A percentile compares a stretch with the other conserved stretches of the same genome.
Evolutionary conservation across 2,113 vertebrate species (phyloP).

Genomic region (Haemorhous mexicanus): DNA sequence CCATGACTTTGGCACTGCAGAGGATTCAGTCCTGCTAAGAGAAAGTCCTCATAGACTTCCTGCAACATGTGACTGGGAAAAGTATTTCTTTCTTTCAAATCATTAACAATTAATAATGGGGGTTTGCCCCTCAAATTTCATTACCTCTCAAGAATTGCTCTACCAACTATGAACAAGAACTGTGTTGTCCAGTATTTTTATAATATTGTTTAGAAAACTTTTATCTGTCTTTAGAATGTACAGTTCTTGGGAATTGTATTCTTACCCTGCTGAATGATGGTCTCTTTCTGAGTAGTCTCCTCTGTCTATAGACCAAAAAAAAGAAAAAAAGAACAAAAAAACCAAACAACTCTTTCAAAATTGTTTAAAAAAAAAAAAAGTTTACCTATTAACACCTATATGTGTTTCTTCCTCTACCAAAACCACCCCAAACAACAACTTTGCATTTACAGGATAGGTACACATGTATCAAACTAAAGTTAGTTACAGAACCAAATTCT

Average conservation of each 20-base stretch:
- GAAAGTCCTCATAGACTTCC: neutral
- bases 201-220: neutral
- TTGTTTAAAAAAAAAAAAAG: neutral
- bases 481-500: neutral
- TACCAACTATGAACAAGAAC: neutral
- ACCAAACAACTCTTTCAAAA: neutral
- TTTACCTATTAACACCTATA: neutral
- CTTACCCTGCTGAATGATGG: slow-evolving; percentile 40
- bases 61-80: neutral
- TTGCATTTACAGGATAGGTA: neutral
- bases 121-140: neutral
- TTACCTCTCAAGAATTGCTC: neutral
- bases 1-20: neutral
- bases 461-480: neutral
- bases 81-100: neutral
- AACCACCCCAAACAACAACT: neutral
- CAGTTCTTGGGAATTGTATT: neutral
- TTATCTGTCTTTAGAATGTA: neutral
- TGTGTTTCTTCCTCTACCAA: neutral
- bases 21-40: neutral
- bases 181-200: neutral
- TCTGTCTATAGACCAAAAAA: slow-evolving; percentile 53
- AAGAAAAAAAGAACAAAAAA: neutral
- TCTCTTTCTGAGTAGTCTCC: neutral
- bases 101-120: neutral